Percentiles rank a stretch among this genome's conserved stretches.
Evolutionary conservation across 2,797 vertebrate species (phyloP).

Genomic region (Myotis pilosus): DNA sequence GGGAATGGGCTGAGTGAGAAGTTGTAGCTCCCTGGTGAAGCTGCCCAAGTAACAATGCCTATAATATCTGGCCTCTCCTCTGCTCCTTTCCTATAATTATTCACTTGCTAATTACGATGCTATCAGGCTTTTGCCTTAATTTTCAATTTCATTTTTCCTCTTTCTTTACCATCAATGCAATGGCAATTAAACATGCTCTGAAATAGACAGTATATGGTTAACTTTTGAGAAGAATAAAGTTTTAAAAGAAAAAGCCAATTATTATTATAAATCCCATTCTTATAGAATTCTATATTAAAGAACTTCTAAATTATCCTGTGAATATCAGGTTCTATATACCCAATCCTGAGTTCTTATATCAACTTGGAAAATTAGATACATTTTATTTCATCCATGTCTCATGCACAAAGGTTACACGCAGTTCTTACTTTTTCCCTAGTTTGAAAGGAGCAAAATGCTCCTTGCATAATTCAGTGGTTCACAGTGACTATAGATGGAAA

Average conservation of each 20-base stretch:
- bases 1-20: neutral
- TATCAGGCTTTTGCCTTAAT: neutral
- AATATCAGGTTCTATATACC: neutral
- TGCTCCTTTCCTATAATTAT: neutral
- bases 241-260: neutral
- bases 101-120: neutral
- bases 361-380: conserved; percentile 27
- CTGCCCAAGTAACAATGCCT: neutral
- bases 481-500: neutral
- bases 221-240: neutral
- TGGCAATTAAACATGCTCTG: neutral
- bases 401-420: neutral
- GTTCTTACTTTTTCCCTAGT: conserved; percentile 1
- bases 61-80: neutral
- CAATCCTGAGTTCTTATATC: neutral
- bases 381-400: conserved; percentile 6
- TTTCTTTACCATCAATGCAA: neutral
- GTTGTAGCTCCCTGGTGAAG: neutral
- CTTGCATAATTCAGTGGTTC: conserved; percentile 40
- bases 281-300: neutral
- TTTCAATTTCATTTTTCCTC: neutral
- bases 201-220: neutral
- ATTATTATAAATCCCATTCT: neutral
- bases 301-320: neutral
- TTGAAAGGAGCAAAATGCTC: conserved; percentile 16